Evolutionary conservation across 2,797 vertebrate species (phyloP).

Genomic region (Mionectes olivaceus): DNA sequence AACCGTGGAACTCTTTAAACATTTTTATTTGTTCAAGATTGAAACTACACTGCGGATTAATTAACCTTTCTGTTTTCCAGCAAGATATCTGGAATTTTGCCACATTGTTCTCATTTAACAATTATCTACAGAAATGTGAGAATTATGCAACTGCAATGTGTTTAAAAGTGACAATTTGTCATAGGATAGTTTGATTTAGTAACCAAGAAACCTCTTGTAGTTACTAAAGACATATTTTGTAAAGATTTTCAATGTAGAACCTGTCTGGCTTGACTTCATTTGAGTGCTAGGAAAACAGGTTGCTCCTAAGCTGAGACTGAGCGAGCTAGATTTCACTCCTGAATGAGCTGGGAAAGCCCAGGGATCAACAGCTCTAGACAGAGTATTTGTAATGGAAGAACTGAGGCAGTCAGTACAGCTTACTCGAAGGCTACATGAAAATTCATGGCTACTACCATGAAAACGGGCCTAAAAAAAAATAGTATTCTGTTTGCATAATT

Average conservation of each 20-base stretch:
- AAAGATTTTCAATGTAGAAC: not conserved
- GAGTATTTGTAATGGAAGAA: not conserved
- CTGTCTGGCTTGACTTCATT: not conserved
- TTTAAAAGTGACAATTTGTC: not conserved
- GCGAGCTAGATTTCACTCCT: not conserved
- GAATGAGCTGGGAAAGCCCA: not conserved
- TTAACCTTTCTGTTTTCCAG: constrained; percentile 37
- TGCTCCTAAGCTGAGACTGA: not conserved
- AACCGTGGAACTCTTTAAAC: not conserved
- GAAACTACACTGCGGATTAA: constrained; percentile 19
- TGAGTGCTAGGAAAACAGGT: not conserved
- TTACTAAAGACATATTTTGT: not conserved
- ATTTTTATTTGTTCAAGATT: constrained; percentile 6
- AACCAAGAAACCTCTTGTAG: not conserved
- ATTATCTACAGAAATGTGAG: constrained; percentile 6
- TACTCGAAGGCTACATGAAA: not conserved
- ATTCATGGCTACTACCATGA: not conserved
- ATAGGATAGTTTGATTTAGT: not conserved
- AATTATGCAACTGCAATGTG: not conserved
- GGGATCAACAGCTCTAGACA: not conserved
- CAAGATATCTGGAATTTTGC: constrained; percentile 13
- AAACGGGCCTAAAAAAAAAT: not conserved
- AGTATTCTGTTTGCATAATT: not conserved
- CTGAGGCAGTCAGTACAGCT: not conserved
- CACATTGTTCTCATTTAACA: constrained; percentile 3